These are phyloP conservation scores for Syrmaticus mikado DNA, from an alignment of 2,113 vertebrate genomes.

Conservation along the genomic window DNA sequence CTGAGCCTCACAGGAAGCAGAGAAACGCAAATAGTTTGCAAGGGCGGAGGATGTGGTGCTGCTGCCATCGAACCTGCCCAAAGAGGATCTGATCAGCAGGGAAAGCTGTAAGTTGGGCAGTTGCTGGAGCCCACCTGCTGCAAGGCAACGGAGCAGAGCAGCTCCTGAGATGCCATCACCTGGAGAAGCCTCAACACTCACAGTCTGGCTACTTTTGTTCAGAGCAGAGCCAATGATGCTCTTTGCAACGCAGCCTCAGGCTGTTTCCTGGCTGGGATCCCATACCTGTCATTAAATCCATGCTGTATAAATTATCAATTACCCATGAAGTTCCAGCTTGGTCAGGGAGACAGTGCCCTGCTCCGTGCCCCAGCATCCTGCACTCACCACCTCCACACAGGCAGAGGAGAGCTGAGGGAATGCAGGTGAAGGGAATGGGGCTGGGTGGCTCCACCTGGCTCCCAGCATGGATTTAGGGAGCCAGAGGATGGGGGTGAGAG, in stretches of 20 bases:
- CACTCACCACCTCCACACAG: accelerated
- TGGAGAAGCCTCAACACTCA: neutral
- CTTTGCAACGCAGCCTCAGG: neutral
- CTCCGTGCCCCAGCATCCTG: neutral
- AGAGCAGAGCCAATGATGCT: neutral
- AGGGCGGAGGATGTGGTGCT: neutral
- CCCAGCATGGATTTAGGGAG: accelerated
- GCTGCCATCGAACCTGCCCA: accelerated
- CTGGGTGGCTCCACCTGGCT: neutral
- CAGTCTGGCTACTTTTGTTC: neutral
- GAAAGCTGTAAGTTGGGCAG: neutral
- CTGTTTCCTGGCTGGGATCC: neutral
- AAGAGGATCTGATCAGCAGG: neutral
- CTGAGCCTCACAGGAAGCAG: neutral
- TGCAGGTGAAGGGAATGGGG: neutral
- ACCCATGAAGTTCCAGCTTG: neutral
- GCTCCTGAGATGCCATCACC: neutral
- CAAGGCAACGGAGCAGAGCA: accelerated
- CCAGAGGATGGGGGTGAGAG: accelerated
- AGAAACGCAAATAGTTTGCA: neutral
- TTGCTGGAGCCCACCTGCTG: neutral
- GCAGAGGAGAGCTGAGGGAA: neutral
- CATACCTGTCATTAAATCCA: neutral
- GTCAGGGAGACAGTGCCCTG: neutral
- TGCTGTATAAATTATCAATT: neutral